Percentiles rank a stretch among this genome's conserved stretches.
Evolutionary conservation across 1,140 invertebrate species (phyloP).

Genomic region (Drosophila suzukii): DNA sequence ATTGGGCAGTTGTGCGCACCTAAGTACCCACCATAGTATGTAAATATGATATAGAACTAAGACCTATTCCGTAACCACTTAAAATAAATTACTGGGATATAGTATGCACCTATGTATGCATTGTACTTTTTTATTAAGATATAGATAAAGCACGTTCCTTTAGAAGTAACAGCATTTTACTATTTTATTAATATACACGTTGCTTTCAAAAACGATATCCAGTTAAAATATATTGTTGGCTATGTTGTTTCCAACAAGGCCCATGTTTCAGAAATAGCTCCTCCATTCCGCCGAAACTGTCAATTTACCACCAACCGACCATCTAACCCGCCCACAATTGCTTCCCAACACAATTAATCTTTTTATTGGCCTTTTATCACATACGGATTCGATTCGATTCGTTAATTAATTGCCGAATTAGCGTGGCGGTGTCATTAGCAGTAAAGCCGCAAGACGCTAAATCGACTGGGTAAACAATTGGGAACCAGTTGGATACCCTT

Average conservation of each 20-base stretch:
- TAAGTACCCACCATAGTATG: too few relatives aligned
- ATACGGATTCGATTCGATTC: constrained; percentile 13
- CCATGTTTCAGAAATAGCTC: not conserved
- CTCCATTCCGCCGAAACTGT: not conserved
- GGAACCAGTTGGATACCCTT: not conserved
- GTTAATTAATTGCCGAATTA: constrained; percentile 73
- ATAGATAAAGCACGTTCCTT: too few relatives aligned
- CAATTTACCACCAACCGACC: constrained; percentile 15
- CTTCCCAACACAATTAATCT: constrained; percentile 25
- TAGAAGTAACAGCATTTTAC: too few relatives aligned
- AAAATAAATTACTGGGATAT: too few relatives aligned
- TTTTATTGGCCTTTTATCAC: constrained; percentile 57
- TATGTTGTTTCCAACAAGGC: not conserved
- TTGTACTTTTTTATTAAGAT: too few relatives aligned
- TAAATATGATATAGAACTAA: too few relatives aligned
- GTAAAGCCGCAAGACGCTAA: constrained; percentile 28
- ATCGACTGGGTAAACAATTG: constrained; percentile 11
- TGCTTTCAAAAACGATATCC: too few relatives aligned
- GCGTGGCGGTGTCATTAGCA: constrained; percentile 28
- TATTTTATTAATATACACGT: too few relatives aligned
- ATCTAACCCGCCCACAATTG: not conserved
- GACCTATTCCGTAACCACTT: too few relatives aligned
- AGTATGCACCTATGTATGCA: too few relatives aligned
- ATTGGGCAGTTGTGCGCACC: too few relatives aligned
- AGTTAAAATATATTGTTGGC: not conserved